phyloP scores from a whole-genome alignment of 2,113 vertebrate species.

The Taurulus bubalis region DNA sequence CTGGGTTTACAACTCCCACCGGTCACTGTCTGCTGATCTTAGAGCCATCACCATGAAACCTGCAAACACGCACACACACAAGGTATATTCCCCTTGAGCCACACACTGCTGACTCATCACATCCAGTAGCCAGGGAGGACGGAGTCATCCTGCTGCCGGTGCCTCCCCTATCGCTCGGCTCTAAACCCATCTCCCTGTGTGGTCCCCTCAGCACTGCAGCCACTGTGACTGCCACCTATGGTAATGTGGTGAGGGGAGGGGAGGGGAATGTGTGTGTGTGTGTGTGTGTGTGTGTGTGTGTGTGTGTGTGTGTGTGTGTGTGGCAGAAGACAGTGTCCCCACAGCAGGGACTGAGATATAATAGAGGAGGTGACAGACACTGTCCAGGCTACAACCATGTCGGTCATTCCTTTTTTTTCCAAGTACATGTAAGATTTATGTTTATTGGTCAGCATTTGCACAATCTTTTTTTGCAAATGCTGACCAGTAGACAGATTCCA shows the following conservation, averaged over 20 bases:
- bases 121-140: conserved; percentile 37
- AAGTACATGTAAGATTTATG: background rate
- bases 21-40: conserved; percentile 36
- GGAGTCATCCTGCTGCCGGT: conserved; percentile 37
- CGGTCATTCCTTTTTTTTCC: background rate
- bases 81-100: conserved; percentile 18
- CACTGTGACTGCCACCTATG: conserved; percentile 49
- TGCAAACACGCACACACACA: conserved; percentile 24
- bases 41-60: conserved; percentile 30
- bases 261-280: background rate
- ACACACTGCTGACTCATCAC: conserved; percentile 52
- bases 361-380: conserved; percentile 43
- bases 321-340: conserved; percentile 41
- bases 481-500: background rate
- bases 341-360: conserved; percentile 49
- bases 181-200: conserved; percentile 58
- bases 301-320: conserved; percentile 9
- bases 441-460: background rate
- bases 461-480: no score
- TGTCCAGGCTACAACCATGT: background rate
- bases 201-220: conserved; percentile 62
- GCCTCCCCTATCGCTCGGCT: conserved; percentile 43
- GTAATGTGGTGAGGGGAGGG: conserved; percentile 27
- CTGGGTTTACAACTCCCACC: conserved; percentile 33
- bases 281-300: conserved; percentile 16